Conservation (phyloP, 2,113 vertebrate genomes). For the Microcebus lehilahytsara region DNA sequence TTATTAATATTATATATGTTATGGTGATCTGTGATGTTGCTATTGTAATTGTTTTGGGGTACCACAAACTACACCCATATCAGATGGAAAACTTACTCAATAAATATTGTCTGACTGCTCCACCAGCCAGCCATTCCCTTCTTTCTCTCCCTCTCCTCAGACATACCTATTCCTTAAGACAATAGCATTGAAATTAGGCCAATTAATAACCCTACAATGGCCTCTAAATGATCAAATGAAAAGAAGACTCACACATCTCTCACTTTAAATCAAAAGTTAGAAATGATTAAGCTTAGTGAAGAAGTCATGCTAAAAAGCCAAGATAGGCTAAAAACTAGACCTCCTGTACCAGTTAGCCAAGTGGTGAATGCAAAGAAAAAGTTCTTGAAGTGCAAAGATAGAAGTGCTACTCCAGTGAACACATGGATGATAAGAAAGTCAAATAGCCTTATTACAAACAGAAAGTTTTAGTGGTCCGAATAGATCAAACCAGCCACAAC, state of each 20-base stretch:
- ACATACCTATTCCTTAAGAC: not conserved
- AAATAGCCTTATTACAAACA: not conserved
- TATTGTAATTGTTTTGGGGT: not conserved
- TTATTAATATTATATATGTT: not conserved
- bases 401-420: not conserved
- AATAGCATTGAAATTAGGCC: not conserved
- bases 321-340: not conserved
- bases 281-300: not conserved
- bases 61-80: not conserved
- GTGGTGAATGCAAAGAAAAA: not conserved
- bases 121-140: not conserved
- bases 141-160: not conserved
- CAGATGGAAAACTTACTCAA: not conserved
- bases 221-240: not conserved
- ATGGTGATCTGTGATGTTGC: not conserved
- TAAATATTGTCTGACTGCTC: not conserved
- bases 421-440: not conserved
- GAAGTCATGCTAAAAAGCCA: not conserved
- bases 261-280: not conserved
- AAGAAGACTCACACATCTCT: not conserved
- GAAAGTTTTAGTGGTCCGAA: not conserved
- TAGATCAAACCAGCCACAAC: not conserved
- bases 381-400: not conserved
- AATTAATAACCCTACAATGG: not conserved
- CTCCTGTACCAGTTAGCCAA: not conserved